Evolutionary conservation across 2,797 vertebrate species (phyloP).

Genomic region (Manis javanica): DNA sequence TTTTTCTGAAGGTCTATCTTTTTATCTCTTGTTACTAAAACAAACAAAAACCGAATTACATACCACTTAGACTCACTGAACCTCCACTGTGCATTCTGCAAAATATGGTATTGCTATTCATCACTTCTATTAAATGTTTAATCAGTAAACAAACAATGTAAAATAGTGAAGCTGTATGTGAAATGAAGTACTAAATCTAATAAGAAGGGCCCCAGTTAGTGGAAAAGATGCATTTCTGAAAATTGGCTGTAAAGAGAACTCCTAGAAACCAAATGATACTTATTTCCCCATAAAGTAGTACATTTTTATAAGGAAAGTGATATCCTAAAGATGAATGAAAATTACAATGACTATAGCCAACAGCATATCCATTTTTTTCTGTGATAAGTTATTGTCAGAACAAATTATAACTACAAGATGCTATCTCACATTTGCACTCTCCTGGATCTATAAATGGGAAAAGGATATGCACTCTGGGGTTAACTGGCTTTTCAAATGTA

Average conservation of each 20-base stretch:
- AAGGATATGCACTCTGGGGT: background rate
- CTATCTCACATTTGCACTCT: background rate
- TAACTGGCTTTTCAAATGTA: background rate
- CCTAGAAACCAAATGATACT: background rate
- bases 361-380: background rate
- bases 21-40: conserved; percentile 96
- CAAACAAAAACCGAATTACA: conserved; percentile 11
- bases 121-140: background rate
- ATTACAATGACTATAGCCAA: background rate
- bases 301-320: conserved; percentile 4
- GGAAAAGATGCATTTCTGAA: conserved; percentile 38
- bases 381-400: background rate
- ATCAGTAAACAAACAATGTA: background rate
- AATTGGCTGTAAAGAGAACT: background rate
- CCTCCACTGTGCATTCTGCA: background rate
- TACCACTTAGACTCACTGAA: conserved; percentile 25
- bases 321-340: conserved; percentile 13
- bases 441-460: background rate
- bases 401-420: conserved; percentile 20
- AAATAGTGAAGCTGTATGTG: background rate
- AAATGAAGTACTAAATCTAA: conserved; percentile 33
- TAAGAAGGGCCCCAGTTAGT: background rate
- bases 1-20: conserved; percentile 99
- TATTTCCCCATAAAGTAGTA: conserved; percentile 32
- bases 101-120: background rate